phyloP scores from a whole-genome alignment of 2,888 invertebrate species.

The Thecocarcelia acutangulata region DNA sequence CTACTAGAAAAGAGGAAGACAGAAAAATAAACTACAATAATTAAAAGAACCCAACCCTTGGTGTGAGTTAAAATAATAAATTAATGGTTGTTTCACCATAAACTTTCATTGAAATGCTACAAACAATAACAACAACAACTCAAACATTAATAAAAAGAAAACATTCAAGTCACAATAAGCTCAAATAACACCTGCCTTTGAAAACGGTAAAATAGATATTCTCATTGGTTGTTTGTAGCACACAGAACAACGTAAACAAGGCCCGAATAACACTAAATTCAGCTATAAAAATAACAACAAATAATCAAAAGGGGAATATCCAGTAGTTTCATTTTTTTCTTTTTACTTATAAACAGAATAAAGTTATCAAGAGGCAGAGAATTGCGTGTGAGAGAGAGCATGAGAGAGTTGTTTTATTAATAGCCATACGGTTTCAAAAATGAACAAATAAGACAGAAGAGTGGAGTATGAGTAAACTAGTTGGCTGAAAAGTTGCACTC shows the following conservation, averaged over 20 bases:
- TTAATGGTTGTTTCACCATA: constrained; percentile 65
- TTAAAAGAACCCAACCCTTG: not conserved
- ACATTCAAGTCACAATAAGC: constrained; percentile 20
- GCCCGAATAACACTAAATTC: not conserved
- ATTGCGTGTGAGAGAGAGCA: constrained; percentile 14
- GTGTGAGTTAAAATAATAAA: constrained; percentile 56
- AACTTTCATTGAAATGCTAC: constrained; percentile 62
- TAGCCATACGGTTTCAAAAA: not conserved
- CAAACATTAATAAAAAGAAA: constrained; percentile 18
- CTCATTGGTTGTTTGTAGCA: constrained; percentile 44
- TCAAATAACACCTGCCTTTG: constrained; percentile 53
- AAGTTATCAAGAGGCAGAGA: not conserved
- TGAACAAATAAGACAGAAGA: constrained; percentile 15
- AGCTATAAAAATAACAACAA: not conserved
- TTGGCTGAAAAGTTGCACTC: constrained; percentile 7
- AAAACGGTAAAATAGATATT: constrained; percentile 41
- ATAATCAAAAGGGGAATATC: constrained; percentile 7
- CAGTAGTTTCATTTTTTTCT: not conserved
- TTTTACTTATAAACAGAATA: not conserved
- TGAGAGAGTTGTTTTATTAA: not conserved
- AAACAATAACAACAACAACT: constrained; percentile 40
- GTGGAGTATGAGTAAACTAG: constrained; percentile 10
- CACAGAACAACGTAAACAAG: not conserved
- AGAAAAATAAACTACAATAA: constrained; percentile 30
- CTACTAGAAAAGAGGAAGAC: constrained; percentile 4